Percentiles rank a stretch among this genome's conserved stretches.
Evolutionary conservation across 2,888 invertebrate species (phyloP).

Genomic region (Mythimna loreyi): DNA sequence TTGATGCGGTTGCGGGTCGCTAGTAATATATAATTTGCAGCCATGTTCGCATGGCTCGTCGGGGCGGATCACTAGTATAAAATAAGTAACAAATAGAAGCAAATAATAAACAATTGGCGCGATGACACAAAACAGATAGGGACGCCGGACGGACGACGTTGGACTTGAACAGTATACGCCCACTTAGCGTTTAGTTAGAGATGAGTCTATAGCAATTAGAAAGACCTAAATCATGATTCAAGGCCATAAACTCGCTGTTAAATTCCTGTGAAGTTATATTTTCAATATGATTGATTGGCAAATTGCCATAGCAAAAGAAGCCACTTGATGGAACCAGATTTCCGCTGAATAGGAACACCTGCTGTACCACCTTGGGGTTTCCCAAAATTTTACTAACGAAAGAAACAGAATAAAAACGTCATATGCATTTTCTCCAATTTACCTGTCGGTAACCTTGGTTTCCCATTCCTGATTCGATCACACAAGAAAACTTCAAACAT

Average conservation of each 20-base stretch:
- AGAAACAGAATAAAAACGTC: neutral
- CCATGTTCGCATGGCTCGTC: too few relatives aligned
- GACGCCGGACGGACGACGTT: too few relatives aligned
- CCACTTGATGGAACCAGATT: constrained; percentile 5
- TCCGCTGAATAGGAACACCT: neutral
- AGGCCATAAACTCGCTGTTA: neutral
- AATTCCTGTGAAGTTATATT: neutral
- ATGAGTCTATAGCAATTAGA: neutral
- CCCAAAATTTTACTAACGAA: neutral
- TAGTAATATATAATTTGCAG: too few relatives aligned
- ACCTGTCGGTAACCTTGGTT: neutral
- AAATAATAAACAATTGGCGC: too few relatives aligned
- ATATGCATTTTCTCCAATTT: neutral
- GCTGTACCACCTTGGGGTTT: neutral
- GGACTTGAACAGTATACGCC: neutral
- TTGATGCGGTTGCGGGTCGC: too few relatives aligned
- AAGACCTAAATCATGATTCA: neutral
- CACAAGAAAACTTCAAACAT: too few relatives aligned
- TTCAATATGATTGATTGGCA: constrained; percentile 11
- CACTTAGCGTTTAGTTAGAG: neutral
- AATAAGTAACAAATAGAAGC: neutral
- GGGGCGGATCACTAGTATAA: neutral
- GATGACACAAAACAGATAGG: too few relatives aligned
- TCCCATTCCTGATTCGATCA: too few relatives aligned
- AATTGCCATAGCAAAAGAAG: neutral